phyloP scores from a whole-genome alignment of 2,113 vertebrate species.

The Sorex araneus region DNA sequence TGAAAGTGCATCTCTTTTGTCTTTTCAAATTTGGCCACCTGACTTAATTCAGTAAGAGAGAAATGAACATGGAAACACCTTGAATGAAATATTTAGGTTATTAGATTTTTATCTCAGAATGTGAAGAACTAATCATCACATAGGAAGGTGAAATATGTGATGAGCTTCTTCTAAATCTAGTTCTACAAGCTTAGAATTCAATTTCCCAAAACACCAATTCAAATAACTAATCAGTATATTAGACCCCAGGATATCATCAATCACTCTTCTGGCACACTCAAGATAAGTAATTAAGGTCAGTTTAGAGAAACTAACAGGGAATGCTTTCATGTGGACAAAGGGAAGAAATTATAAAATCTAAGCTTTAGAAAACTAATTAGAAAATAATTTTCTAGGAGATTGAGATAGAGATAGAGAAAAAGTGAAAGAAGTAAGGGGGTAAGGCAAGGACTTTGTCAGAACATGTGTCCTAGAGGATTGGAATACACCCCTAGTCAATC shows the following conservation, averaged over 20 bases:
- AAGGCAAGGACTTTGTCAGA: no score
- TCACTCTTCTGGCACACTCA: neutral
- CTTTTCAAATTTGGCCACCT: neutral
- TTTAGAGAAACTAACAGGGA: neutral
- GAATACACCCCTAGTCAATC: neutral
- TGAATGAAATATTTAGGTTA: neutral
- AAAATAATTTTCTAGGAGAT: neutral
- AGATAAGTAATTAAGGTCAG: neutral
- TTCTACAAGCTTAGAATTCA: neutral
- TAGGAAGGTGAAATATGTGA: neutral
- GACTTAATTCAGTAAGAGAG: neutral
- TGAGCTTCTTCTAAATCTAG: conserved; percentile 1
- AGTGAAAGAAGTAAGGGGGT: no score
- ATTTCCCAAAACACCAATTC: conserved; percentile 7
- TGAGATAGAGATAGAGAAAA: no score
- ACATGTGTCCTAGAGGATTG: neutral
- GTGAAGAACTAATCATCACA: neutral
- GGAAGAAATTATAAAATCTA: neutral
- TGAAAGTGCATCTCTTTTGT: no score
- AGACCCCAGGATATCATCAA: neutral
- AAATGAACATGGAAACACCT: neutral
- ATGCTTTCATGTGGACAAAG: neutral
- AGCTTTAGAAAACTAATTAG: no score
- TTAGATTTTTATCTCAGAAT: neutral
- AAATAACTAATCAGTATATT: neutral